Percentiles rank a stretch among this genome's conserved stretches.
Conservation (phyloP, 2,888 invertebrate species). For the Icerya purchasi region DNA sequence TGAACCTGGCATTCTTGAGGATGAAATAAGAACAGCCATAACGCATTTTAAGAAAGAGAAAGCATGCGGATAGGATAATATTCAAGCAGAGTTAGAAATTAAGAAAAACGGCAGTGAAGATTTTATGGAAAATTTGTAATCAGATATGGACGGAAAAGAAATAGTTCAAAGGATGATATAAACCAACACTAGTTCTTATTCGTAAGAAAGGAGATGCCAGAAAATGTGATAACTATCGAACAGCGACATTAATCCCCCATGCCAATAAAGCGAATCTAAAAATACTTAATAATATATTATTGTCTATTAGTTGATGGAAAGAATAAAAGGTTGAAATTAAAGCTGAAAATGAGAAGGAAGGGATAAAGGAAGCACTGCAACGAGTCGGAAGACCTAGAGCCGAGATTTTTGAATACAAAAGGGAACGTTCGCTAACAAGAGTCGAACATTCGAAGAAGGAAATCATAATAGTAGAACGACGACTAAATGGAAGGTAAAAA, state of each 20-base stretch:
- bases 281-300: slow-evolving; percentile 1
- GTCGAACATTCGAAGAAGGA: no score
- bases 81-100: background rate
- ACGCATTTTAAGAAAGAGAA: background rate
- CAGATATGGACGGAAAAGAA: background rate
- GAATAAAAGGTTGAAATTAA: no score
- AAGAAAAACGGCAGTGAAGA: background rate
- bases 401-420: no score
- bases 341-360: no score
- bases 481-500: no score
- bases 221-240: slow-evolving; percentile 5
- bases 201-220: slow-evolving; percentile 4
- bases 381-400: no score
- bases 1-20: background rate
- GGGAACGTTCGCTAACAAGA: no score
- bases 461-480: no score
- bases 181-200: slow-evolving; percentile 1
- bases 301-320: no score
- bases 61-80: background rate
- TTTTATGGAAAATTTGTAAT: background rate
- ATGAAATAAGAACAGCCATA: background rate
- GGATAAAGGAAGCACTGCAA: no score
- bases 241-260: slow-evolving; percentile 6
- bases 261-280: slow-evolving; percentile 5
- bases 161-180: slow-evolving; percentile 4